Percentiles rank a stretch among this genome's conserved stretches.
phyloP scores from a whole-genome alignment of 2,888 invertebrate species.

The Stenchaetothrips biformis region DNA sequence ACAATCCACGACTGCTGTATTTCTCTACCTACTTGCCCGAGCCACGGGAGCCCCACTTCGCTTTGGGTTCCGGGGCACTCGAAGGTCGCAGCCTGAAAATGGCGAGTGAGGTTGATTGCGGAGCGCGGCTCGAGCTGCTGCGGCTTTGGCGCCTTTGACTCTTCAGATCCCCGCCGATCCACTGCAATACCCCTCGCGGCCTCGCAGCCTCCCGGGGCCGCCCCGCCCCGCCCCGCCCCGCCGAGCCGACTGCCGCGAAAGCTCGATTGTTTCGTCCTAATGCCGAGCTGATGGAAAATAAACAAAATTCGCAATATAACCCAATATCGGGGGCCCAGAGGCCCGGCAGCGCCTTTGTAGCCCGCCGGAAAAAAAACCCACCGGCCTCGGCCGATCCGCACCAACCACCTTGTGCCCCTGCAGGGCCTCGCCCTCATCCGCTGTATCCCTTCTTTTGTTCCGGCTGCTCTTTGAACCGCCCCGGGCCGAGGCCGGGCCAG shows the following conservation, averaged over 20 bases:
- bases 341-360: neutral
- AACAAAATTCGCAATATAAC: conserved; percentile 19
- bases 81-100: no score
- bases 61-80: no score
- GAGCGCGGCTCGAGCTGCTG: no score
- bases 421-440: neutral
- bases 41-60: no score
- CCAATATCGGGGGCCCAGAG: neutral
- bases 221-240: neutral
- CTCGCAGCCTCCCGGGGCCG: neutral
- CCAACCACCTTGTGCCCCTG: neutral
- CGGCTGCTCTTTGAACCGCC: neutral
- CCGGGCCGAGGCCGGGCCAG: no score
- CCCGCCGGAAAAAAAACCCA: neutral
- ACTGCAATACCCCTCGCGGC: neutral
- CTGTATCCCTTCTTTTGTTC: conserved; percentile 7
- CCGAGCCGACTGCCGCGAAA: neutral
- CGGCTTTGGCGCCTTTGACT: no score
- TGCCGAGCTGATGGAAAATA: conserved; percentile 21
- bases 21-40: no score
- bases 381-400: neutral
- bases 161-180: neutral
- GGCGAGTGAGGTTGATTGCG: no score
- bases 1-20: no score
- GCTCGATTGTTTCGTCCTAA: conserved; percentile 17